A percentile compares a stretch with the other conserved stretches of the same genome.
These are phyloP conservation scores for Anoplius nigerrimus DNA, from an alignment of 2,888 invertebrate genomes.

Conservation along the genomic window DNA sequence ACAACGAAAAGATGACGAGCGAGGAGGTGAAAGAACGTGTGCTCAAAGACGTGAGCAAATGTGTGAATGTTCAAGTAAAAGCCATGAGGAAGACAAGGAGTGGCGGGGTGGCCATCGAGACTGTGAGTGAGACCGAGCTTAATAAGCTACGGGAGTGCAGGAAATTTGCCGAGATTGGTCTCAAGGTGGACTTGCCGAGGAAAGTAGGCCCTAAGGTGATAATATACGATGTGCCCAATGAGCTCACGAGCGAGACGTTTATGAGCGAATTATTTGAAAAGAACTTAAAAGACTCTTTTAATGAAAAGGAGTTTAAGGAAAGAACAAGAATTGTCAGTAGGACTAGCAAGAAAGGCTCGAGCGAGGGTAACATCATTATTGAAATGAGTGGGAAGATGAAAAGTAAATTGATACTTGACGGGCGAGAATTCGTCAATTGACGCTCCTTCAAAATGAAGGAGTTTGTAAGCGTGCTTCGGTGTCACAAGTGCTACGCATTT, in stretches of 20 bases:
- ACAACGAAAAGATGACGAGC: not conserved
- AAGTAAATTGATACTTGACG: not conserved
- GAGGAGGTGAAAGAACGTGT: conserved; percentile 12
- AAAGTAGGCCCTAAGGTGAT: conserved; percentile 11
- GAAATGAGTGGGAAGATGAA: not conserved
- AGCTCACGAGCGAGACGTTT: not conserved
- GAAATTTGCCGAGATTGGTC: conserved; percentile 1
- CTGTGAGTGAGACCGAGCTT: not conserved
- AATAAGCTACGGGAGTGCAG: not conserved
- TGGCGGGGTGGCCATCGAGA: conserved; percentile 7
- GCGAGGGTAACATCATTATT: not conserved
- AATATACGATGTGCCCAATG: conserved; percentile 4
- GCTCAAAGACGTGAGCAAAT: conserved; percentile 4
- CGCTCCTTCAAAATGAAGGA: not conserved
- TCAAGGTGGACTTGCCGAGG: not conserved
- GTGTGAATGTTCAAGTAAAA: conserved; percentile 12
- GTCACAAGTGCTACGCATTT: conserved; percentile 14
- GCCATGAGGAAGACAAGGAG: not conserved
- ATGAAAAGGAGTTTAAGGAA: not conserved
- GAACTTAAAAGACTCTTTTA: not conserved
- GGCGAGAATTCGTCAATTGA: conserved; percentile 8
- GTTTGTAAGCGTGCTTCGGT: conserved; percentile 2
- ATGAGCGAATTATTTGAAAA: not conserved
- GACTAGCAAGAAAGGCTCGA: not conserved
- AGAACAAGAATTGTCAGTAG: not conserved